Base-by-base conservation (phyloP, 2,113 vertebrate genomes). In the Mormyrus iriodes region DNA sequence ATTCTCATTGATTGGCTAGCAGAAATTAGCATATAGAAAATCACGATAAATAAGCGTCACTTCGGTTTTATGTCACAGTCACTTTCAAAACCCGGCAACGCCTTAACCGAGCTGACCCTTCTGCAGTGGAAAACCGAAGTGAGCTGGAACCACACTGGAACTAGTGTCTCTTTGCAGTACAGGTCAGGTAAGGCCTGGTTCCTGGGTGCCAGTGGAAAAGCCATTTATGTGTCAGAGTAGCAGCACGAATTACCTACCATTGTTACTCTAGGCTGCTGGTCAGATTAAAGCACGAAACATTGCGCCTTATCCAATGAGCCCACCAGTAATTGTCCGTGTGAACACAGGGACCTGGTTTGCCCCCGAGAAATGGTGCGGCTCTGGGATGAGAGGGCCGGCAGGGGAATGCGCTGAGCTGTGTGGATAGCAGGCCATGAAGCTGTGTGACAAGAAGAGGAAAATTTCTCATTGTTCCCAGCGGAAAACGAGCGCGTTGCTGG, bases 401-500 rank as follows among this genome's bases (percentile, higher is more conserved):
- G 89, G 91, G 90, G 89, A 91, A 89, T 86, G 87, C 89, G 91
- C 92, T 92, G 90, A 92, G 90, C 90, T 91, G 85, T 90, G 91
- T 92, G 90, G 91, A 94, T 92, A 35, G 27, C 6, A 15, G 35
- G 48, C 49, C 31, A 15, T 24, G 17, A 55, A 85, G 73, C 83
- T 39, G 31, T 52, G 51, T n/a, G 35, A 42, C 86, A 93, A 91
- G 69, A 89, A 92, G 93, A 93, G 92, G 90, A 90, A 92, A 93
- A 91, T 91, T 91, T 92, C 92, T 92, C 91, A 91, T 92, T 93
- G 90, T 51, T 88, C 24, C 13, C 61, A 31, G 13, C 17, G 61
- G 31, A 88, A 76, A 79, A 42, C 19, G 9, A 27, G 65, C 48
- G 21, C 12, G 13, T 39, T 88, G 42, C 69, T 48, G 48, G 82